Conservation (phyloP, 1,140 invertebrate genomes). For the Maniola jurtina region DNA sequence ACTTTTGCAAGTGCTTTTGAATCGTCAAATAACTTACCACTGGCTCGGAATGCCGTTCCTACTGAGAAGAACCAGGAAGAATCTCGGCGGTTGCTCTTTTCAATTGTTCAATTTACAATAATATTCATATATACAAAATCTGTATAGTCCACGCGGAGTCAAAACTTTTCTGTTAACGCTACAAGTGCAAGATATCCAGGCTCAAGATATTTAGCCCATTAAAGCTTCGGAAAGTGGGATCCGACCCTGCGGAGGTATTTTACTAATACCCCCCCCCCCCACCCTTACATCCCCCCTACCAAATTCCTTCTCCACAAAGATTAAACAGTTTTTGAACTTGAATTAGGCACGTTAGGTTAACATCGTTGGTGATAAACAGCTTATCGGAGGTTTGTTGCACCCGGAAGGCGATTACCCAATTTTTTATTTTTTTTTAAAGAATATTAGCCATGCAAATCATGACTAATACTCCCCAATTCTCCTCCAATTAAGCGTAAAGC, state of each 20-base stretch:
- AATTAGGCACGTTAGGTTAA: constrained; percentile 26
- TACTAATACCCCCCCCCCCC: constrained; percentile 27
- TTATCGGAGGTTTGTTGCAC: not conserved
- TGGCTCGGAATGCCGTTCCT: no score
- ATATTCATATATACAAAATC: no score
- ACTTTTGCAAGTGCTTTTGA: no score
- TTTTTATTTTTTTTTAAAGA: no score
- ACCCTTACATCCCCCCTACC: not conserved
- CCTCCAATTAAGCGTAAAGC: no score
- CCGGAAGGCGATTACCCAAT: not conserved
- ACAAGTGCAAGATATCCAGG: constrained; percentile 52
- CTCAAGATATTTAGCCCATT: constrained; percentile 70
- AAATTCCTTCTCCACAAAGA: constrained; percentile 15
- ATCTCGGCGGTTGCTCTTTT: no score
- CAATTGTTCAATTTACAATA: no score
- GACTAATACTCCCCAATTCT: no score
- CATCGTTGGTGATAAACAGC: constrained; percentile 14
- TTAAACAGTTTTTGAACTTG: constrained; percentile 34
- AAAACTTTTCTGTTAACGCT: constrained; percentile 36
- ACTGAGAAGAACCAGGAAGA: no score
- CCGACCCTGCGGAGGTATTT: constrained; percentile 36
- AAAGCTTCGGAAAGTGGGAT: constrained; percentile 59
- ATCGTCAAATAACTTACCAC: no score
- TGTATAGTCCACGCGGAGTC: no score
- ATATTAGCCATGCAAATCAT: no score